Percentiles rank a stretch among this genome's conserved stretches.
Conservation (phyloP, 2,113 vertebrate species). For the Nycticebus coucang region DNA sequence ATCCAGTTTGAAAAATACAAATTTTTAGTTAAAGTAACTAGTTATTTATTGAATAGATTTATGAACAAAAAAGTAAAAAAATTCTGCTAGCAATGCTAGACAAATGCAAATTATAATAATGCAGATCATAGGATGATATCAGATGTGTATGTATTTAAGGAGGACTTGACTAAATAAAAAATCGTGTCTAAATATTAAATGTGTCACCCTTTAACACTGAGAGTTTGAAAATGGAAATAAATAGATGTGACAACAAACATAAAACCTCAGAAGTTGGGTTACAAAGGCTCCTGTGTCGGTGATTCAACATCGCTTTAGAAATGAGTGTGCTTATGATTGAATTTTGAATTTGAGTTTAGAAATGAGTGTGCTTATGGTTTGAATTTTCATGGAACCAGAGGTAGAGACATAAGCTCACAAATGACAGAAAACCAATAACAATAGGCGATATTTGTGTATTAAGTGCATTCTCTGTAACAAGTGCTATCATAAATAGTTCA, state of each 20-base stretch:
- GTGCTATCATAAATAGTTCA: neutral
- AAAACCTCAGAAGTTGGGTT: neutral
- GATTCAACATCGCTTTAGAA: neutral
- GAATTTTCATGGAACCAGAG: neutral
- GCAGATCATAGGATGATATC: neutral
- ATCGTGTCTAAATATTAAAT: neutral
- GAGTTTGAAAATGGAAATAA: neutral
- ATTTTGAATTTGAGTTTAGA: neutral
- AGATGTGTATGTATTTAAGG: neutral
- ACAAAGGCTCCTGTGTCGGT: rapidly evolving
- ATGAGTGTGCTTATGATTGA: neutral
- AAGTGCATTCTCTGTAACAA: neutral
- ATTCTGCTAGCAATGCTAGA: rapidly evolving
- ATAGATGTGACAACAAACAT: neutral
- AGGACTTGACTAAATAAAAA: neutral
- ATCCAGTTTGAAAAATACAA: neutral
- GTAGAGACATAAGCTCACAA: neutral
- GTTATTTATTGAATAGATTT: neutral
- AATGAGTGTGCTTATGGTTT: neutral
- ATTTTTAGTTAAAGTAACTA: neutral
- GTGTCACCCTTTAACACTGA: neutral
- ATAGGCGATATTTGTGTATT: neutral
- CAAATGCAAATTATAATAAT: neutral
- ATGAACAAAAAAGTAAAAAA: neutral
- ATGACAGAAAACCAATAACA: neutral